Percentiles rank a stretch among this genome's conserved stretches.
Conservation (phyloP, 2,797 vertebrate species). For the Mormyrops attenuatus region DNA sequence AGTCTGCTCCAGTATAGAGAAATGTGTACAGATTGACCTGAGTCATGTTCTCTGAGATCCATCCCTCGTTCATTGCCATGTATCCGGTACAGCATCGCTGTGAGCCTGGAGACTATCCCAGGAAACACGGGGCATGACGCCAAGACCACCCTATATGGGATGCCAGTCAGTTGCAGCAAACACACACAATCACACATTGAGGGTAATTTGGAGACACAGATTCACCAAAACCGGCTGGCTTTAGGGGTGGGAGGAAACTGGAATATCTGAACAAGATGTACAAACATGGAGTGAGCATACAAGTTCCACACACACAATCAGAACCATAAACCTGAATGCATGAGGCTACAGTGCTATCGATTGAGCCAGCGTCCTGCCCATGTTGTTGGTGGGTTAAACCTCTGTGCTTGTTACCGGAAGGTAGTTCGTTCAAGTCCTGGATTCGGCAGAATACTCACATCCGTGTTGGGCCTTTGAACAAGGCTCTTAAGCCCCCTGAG, state of each 20-base stretch:
- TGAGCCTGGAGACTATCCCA: background rate
- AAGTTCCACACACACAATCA: background rate
- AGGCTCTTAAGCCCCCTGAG: background rate
- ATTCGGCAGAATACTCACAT: background rate
- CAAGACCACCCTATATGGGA: background rate
- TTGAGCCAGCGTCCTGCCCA: background rate
- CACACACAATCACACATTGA: background rate
- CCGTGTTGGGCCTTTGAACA: background rate
- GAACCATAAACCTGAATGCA: background rate
- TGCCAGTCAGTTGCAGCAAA: background rate
- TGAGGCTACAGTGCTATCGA: background rate
- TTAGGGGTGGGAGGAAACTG: background rate
- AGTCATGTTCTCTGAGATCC: background rate
- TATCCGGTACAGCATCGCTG: background rate
- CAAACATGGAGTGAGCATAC: background rate
- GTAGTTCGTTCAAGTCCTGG: background rate
- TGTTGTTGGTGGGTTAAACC: background rate
- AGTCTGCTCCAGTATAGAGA: background rate
- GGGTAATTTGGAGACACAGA: background rate
- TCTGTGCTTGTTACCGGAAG: background rate
- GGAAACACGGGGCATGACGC: background rate
- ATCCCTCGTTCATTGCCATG: background rate
- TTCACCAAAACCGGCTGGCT: background rate
- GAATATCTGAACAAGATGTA: background rate
- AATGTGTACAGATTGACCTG: background rate